phyloP scores from a whole-genome alignment of 2,113 vertebrate species.

The Todiramphus saurophagus region DNA sequence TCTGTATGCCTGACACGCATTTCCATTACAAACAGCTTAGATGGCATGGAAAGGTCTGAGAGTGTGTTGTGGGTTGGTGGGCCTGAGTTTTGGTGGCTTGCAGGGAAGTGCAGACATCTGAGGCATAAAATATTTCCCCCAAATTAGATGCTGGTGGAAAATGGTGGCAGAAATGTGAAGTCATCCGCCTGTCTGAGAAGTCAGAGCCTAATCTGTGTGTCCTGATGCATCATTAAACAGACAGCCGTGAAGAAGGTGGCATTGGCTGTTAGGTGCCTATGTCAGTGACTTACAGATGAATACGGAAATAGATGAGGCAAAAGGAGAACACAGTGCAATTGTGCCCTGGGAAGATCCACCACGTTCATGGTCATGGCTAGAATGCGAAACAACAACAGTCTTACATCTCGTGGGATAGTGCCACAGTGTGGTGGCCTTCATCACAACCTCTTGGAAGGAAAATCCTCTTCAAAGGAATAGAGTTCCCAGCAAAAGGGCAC shows the following conservation, averaged over 20 bases:
- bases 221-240: not conserved
- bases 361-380: not conserved
- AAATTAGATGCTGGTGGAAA: not conserved
- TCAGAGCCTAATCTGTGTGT: rapidly evolving
- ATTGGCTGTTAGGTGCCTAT: not conserved
- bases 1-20: not conserved
- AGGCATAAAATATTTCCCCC: not conserved
- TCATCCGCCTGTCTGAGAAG: not conserved
- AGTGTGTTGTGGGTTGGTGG: not conserved
- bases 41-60: not conserved
- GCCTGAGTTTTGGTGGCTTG: not conserved
- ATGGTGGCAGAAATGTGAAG: not conserved
- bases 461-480: not conserved
- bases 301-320: not conserved
- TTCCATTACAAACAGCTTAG: not conserved
- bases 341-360: not conserved
- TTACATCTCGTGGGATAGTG: not conserved
- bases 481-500: not conserved
- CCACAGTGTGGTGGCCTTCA: not conserved
- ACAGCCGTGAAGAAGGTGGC: not conserved
- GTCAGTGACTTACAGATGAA: not conserved
- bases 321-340: not conserved
- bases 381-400: not conserved
- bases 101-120: not conserved
- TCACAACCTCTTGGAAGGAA: not conserved